phyloP scores from a whole-genome alignment of 2,888 invertebrate genomes.

The Amblyteles armatorius region DNA sequence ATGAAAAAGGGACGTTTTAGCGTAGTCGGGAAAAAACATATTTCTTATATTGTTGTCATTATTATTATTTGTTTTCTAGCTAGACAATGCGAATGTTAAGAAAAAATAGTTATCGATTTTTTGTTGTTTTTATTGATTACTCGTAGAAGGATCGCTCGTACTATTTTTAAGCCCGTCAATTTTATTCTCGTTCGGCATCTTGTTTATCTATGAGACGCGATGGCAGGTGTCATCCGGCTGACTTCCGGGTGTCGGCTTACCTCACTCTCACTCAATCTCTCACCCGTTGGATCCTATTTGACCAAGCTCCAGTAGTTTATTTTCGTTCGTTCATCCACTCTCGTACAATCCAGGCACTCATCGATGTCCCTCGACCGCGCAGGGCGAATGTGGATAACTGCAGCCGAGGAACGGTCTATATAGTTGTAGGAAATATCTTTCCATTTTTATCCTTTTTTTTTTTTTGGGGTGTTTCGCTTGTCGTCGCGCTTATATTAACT shows the following conservation, averaged over 20 bases:
- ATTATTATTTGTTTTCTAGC: neutral
- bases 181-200: constrained; percentile 19
- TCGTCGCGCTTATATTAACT: constrained; percentile 26
- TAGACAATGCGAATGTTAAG: neutral
- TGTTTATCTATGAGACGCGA: constrained; percentile 19
- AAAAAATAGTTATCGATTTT: neutral
- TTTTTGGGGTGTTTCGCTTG: neutral
- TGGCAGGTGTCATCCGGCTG: constrained; percentile 29
- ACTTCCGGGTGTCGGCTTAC: constrained; percentile 42
- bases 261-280: neutral
- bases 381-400: constrained; percentile 11
- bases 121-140: constrained; percentile 15
- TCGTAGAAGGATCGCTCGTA: constrained; percentile 10
- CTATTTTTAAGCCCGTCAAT: constrained; percentile 4
- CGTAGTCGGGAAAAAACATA: too few relatives aligned
- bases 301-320: constrained; percentile 41
- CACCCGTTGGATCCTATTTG: constrained; percentile 1
- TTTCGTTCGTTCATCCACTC: constrained; percentile 26
- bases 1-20: too few relatives aligned
- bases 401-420: neutral
- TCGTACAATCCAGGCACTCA: constrained; percentile 49
- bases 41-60: neutral
- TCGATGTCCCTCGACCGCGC: constrained; percentile 50
- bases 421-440: constrained; percentile 22
- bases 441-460: neutral